These are phyloP conservation scores for Alethe castanea DNA, from an alignment of 2,113 vertebrate species.

Conservation along the genomic window DNA sequence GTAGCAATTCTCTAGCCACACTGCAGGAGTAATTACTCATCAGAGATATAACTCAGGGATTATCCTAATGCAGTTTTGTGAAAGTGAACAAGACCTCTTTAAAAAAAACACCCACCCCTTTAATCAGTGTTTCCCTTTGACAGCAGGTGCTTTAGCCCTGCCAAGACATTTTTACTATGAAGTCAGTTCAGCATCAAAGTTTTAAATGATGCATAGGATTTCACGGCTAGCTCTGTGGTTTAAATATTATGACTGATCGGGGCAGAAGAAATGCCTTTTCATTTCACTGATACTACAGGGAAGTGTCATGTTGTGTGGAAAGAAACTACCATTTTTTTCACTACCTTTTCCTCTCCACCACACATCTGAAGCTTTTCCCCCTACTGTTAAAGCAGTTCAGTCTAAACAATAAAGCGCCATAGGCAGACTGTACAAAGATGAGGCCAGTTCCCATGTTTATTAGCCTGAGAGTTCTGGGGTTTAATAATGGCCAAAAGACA, in stretches of 20 bases:
- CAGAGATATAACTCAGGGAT: not conserved
- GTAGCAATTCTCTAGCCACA: not conserved
- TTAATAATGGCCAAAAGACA: not conserved
- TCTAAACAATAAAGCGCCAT: constrained; percentile 39
- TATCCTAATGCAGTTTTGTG: not conserved
- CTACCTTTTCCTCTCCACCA: not conserved
- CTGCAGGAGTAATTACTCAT: constrained; percentile 3
- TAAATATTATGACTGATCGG: constrained; percentile 44
- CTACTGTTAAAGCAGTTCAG: constrained; percentile 55
- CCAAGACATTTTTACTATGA: constrained; percentile 56
- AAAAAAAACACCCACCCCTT: not conserved
- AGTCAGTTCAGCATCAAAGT: constrained; percentile 67
- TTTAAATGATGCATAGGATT: constrained; percentile 67
- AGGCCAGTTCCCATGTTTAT: constrained; percentile 14
- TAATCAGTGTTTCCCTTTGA: constrained; percentile 57
- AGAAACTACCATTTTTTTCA: not conserved
- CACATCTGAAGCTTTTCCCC: constrained; percentile 55
- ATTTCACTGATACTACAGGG: constrained; percentile 37
- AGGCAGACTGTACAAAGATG: constrained; percentile 44
- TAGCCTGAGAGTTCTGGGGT: not conserved
- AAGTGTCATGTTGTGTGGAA: constrained; percentile 37
- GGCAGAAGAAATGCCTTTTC: constrained; percentile 52
- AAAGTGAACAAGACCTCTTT: constrained; percentile 6
- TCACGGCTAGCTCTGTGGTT: constrained; percentile 31
- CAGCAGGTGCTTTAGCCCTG: constrained; percentile 35